Percentiles rank a stretch among this genome's conserved stretches.
Evolutionary conservation across 2,113 vertebrate genomes (phyloP).

Genomic region (Indicator indicator): DNA sequence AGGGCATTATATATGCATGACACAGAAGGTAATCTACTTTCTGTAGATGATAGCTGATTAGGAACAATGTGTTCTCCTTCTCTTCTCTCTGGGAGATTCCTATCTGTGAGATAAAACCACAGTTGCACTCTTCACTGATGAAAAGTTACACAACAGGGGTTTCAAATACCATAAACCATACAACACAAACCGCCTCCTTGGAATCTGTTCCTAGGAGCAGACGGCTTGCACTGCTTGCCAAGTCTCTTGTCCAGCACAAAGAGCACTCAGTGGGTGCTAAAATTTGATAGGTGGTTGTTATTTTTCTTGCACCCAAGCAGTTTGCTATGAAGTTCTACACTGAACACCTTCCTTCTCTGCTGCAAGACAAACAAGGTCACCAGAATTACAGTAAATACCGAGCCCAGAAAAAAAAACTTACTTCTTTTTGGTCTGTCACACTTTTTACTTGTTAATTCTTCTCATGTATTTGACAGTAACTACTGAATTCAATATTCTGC

Average conservation of each 20-base stretch:
- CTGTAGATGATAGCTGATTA: neutral
- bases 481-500: neutral
- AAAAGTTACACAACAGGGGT: neutral
- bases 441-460: neutral
- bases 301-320: neutral
- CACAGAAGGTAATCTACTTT: neutral
- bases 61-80: neutral
- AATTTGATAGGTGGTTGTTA: neutral
- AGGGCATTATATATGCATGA: neutral
- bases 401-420: neutral
- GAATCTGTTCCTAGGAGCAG: constrained; percentile 10
- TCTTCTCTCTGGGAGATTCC: neutral
- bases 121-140: neutral
- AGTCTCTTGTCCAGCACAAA: neutral
- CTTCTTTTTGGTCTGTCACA: neutral
- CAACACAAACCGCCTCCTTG: neutral
- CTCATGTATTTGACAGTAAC: neutral
- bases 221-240: neutral
- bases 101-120: neutral
- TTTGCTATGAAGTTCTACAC: neutral
- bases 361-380: neutral
- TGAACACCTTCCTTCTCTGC: neutral
- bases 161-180: neutral
- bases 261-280: neutral
- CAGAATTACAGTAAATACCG: neutral